Base-by-base conservation (phyloP, 2,888 invertebrate genomes). In the Apamea epomidion region DNA sequence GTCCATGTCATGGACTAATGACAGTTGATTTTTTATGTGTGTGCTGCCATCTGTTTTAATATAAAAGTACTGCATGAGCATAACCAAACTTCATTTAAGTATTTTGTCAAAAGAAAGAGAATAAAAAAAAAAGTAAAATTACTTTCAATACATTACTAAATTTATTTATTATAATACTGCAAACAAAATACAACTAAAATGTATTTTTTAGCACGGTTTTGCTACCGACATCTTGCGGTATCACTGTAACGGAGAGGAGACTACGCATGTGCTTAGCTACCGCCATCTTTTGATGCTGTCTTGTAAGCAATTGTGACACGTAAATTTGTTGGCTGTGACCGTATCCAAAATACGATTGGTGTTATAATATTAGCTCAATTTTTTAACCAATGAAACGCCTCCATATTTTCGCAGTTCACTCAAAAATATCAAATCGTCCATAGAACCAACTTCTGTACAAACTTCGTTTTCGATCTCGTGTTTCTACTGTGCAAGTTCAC, bases 401-500 rank as follows among this genome's bases (percentile, higher is more conserved):
- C 21, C 21, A 6, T 37, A 1, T 18, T 21, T 70, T 77, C 42
- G 21, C 32, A 25, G 7, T 16, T 62, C 42, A 32, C n/a, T 37
- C 32, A 67, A 82, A 78, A 77, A 84, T 79, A 68, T 70, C 51
- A 82, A 74, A 58, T 67, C n/a, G 80, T 68, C 68, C 78, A 76
- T 71, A 86, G 78, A 87, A 89, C 86, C 14, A 81, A 88, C 83
- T 88, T 88, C 85, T 88, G 81, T 81, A 67, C 74, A 76, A 85
- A 90, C 85, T 91, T 89, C 86, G 90, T 90, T 91, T 90, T 89
- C 82, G 88, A 90, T 92, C 90, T 91, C 92, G 93, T 92, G 91
- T 93, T 91, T 92, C 92, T 93, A 94, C 95, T 94, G 95, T 95
- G 95, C 95, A 95, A 96, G 94, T 95, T 95, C 91, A 94, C 93